Evolutionary conservation across 2,888 invertebrate species (phyloP), one percentile per base, ranked within the genome.

Genomic region (Agrochola macilenta): DNA sequence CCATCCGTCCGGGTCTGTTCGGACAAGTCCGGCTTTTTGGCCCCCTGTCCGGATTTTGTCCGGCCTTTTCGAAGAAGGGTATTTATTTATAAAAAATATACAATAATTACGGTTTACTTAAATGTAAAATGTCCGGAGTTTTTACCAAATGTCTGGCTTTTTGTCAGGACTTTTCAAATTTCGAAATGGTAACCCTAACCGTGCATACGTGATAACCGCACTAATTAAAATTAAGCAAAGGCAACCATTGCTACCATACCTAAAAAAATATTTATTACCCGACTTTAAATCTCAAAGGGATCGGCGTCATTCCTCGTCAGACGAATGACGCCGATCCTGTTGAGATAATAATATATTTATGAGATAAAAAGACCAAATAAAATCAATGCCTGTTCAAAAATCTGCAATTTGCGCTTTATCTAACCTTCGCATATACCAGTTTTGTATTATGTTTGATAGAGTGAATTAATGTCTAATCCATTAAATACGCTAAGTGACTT

Each of bases 401-500:
- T 17, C 43, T 7, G 17, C 12, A 52, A 14, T 63, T 23, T 49
- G 54, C 12, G 5, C n/a, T 30, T 35, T 60, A 54, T 17, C 11
- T 64, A 63, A 35, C 2, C 61, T 52, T 58, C 17, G 52, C 26
- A 23, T 39, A 30, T 49, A 64, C 43, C 17, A 54, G 43, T 54
- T 78, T n/a, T 43, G 11, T 70, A 23, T 52, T 49, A 49, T 54
- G 61, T 39, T 61, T 49, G n/a, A 78, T 70, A 17, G 39, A 49
- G 8, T 49, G 17, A 57, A 71, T 65, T 43, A 76, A 66, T 54
- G 30, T 9, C 39, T 30, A 20, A 30, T 20, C 23, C 9, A 54
- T 73, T 79, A 79, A 52, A 54, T 65, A 14, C 3, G 75, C 8
- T 63, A 66, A 70, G 63, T 71, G 54, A 60, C 68, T 30, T 58